Evolutionary conservation across 2,888 invertebrate species (phyloP).

Genomic region (Leucoma salicis): DNA sequence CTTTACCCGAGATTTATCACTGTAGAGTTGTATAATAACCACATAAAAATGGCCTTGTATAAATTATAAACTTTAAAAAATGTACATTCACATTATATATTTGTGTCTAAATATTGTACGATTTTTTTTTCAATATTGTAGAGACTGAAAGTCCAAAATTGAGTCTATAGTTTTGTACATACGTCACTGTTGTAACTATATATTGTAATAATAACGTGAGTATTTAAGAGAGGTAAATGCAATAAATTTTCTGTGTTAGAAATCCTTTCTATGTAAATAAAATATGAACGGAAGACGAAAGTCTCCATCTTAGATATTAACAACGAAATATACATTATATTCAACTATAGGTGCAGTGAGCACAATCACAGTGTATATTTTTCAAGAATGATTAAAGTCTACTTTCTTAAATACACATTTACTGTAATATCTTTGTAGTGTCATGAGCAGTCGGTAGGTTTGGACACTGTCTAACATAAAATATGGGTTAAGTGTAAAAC

Average conservation of each 20-base stretch:
- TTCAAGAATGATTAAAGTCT: conserved; percentile 13
- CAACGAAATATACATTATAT: conserved; percentile 47
- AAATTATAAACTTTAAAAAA: conserved; percentile 57
- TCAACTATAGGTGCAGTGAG: conserved; percentile 23
- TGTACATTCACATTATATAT: conserved; percentile 55
- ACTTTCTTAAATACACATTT: conserved; percentile 12
- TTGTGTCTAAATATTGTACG: conserved; percentile 61
- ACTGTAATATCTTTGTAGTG: conserved; percentile 20
- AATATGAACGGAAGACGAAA: conserved; percentile 52
- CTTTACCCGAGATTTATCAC: conserved; percentile 43
- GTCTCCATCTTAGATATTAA: conserved; percentile 47
- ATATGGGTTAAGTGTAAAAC: conserved; percentile 26
- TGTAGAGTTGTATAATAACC: conserved; percentile 38
- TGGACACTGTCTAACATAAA: conserved; percentile 20
- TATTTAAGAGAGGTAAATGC: conserved; percentile 75
- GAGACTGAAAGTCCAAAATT: conserved; percentile 82
- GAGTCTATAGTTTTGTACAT: conserved; percentile 82
- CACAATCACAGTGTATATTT: conserved; percentile 24
- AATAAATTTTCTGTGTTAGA: conserved; percentile 79
- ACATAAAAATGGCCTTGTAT: conserved; percentile 71
- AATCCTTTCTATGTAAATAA: conserved; percentile 68
- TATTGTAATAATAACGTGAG: conserved; percentile 68
- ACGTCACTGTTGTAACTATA: conserved; percentile 78
- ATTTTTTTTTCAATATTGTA: conserved; percentile 68
- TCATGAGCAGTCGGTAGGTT: conserved; percentile 17